Conservation (phyloP, 2,888 invertebrate genomes). For the Harmothoe impar region DNA sequence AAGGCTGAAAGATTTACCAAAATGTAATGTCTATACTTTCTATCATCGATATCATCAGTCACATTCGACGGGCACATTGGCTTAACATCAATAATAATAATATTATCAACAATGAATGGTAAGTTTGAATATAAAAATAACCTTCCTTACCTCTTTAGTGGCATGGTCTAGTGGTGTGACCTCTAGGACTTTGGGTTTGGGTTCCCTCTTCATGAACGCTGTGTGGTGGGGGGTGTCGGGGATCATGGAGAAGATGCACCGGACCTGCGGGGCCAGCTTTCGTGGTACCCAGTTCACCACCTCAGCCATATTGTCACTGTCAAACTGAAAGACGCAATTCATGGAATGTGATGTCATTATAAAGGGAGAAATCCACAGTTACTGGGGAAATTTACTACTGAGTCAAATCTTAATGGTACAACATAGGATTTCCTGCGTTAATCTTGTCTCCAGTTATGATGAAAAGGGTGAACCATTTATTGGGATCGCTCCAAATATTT, state of each 20-base stretch:
- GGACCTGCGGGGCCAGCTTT: slow-evolving; percentile 80
- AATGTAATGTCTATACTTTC: no score
- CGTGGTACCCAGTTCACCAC: slow-evolving; percentile 81
- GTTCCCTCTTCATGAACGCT: slow-evolving; percentile 77
- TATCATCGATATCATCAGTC: no score
- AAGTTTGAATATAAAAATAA: no score
- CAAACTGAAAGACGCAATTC: slow-evolving; percentile 75
- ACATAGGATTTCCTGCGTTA: no score
- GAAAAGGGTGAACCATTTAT: no score
- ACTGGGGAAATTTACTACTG: not conserved
- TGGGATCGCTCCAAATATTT: no score
- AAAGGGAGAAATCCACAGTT: not conserved
- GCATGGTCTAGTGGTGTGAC: slow-evolving; percentile 73
- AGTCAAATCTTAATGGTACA: not conserved
- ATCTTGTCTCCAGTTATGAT: no score
- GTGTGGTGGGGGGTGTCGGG: slow-evolving; percentile 77
- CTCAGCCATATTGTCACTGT: slow-evolving; percentile 79
- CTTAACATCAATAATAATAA: no score
- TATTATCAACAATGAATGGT: no score
- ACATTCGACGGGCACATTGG: no score
- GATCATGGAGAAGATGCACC: slow-evolving; percentile 80
- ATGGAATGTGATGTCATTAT: not conserved
- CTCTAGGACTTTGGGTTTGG: slow-evolving; percentile 67
- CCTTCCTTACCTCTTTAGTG: slow-evolving; percentile 74
- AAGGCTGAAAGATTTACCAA: no score